Conservation (phyloP, 2,888 invertebrate genomes). For the Melipona bicolor region DNA sequence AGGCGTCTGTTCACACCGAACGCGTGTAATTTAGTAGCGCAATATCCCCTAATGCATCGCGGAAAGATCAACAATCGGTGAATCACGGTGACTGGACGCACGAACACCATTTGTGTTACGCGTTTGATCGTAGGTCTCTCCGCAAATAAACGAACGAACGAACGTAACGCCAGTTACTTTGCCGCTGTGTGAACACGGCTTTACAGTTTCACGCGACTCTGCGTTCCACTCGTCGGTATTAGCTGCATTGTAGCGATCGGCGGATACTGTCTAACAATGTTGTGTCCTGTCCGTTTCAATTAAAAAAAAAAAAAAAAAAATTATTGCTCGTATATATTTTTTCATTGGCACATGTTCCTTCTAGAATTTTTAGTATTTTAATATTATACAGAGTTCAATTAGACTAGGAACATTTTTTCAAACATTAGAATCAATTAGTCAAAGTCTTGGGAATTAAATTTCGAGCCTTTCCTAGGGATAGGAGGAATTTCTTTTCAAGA, state of each 20-base stretch:
- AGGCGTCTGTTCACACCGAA: not conserved
- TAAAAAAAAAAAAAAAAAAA: too few species aligned
- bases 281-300: too few species aligned
- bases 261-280: not conserved
- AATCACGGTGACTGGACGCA: slow-evolving; percentile 16
- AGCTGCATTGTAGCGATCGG: not conserved
- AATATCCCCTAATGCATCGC: slow-evolving; percentile 15
- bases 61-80: slow-evolving; percentile 12
- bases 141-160: slow-evolving; percentile 14
- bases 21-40: not conserved
- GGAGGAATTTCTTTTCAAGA: too few species aligned
- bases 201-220: not conserved
- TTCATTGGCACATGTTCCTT: too few species aligned
- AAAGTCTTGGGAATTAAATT: too few species aligned
- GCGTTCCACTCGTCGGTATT: slow-evolving; percentile 1
- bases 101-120: slow-evolving; percentile 15
- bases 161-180: not conserved
- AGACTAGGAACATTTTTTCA: too few species aligned
- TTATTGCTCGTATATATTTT: too few species aligned
- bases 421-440: too few species aligned
- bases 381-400: too few species aligned
- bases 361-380: too few species aligned
- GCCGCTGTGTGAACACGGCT: slow-evolving; percentile 7
- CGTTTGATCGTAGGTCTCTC: slow-evolving; percentile 11
- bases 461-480: too few species aligned